Conservation (phyloP, 2,888 invertebrate genomes). For the Meteorus cinctellus region DNA sequence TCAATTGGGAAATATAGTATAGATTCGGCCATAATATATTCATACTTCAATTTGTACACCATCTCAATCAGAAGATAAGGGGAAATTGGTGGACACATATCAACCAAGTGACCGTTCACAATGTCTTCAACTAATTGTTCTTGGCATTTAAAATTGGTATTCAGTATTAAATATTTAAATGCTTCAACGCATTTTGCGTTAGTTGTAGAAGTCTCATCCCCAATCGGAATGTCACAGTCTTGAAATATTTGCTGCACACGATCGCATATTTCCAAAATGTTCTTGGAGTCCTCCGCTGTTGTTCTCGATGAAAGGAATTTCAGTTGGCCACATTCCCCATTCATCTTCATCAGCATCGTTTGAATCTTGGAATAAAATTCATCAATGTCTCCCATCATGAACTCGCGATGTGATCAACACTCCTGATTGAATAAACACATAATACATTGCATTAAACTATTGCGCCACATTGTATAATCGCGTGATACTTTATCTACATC, state of each 20-base stretch:
- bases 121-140: constrained; percentile 63
- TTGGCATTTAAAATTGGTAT: constrained; percentile 64
- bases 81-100: constrained; percentile 65
- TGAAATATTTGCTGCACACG: constrained; percentile 49
- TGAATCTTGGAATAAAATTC: constrained; percentile 54
- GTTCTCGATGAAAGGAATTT: constrained; percentile 58
- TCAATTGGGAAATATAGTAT: constrained; percentile 65
- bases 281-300: constrained; percentile 54
- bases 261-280: constrained; percentile 55
- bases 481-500: background rate
- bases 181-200: constrained; percentile 50
- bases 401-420: background rate
- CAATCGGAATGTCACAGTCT: constrained; percentile 36
- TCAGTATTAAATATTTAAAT: constrained; percentile 63
- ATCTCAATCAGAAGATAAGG: constrained; percentile 66
- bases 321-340: constrained; percentile 53
- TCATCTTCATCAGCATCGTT: constrained; percentile 54
- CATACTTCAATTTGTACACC: constrained; percentile 61
- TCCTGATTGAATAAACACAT: background rate
- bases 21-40: constrained; percentile 61
- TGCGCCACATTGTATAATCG: background rate
- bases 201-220: constrained; percentile 35
- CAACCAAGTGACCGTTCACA: constrained; percentile 62
- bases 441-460: background rate
- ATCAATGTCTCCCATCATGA: constrained; percentile 52